A percentile compares a stretch with the other conserved stretches of the same genome.
Conservation (phyloP, 2,888 invertebrate genomes). For the Synanthedon tipuliformis region DNA sequence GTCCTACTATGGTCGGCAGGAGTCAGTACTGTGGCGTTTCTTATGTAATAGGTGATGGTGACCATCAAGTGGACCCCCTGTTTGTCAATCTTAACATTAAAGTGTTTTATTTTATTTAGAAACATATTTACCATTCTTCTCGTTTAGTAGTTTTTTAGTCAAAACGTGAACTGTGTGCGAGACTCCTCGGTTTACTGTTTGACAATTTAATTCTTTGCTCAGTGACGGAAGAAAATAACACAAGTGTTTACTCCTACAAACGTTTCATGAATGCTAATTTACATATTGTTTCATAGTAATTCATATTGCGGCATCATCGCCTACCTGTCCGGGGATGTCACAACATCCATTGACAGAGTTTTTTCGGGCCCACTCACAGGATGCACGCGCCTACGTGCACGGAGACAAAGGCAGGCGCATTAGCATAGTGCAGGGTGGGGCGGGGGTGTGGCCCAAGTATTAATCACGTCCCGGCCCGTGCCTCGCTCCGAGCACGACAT, state of each 20-base stretch:
- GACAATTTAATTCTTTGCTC: too few species aligned
- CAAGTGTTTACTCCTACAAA: not conserved
- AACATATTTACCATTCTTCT: too few species aligned
- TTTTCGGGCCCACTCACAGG: constrained; percentile 46
- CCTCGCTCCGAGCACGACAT: constrained; percentile 22
- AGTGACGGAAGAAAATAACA: too few species aligned
- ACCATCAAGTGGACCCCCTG: too few species aligned
- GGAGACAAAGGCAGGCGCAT: constrained; percentile 45
- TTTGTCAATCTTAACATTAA: too few species aligned
- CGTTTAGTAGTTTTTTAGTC: too few species aligned
- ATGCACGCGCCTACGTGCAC: constrained; percentile 46
- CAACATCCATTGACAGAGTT: constrained; percentile 38
- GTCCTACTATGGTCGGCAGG: too few species aligned
- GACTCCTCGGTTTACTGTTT: too few species aligned
- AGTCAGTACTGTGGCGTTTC: too few species aligned
- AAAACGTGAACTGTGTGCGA: too few species aligned
- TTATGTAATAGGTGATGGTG: too few species aligned
- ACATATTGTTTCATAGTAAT: constrained; percentile 3
- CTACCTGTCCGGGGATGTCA: constrained; percentile 25
- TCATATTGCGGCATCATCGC: constrained; percentile 24
- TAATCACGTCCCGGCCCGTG: constrained; percentile 23
- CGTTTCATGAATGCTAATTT: not conserved
- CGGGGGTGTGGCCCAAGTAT: constrained; percentile 3
- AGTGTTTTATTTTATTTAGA: too few species aligned
- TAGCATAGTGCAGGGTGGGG: constrained; percentile 19